Percentiles rank a stretch among this genome's conserved stretches.
phyloP scores from a whole-genome alignment of 2,888 invertebrate genomes.

The Harmothoe impar region DNA sequence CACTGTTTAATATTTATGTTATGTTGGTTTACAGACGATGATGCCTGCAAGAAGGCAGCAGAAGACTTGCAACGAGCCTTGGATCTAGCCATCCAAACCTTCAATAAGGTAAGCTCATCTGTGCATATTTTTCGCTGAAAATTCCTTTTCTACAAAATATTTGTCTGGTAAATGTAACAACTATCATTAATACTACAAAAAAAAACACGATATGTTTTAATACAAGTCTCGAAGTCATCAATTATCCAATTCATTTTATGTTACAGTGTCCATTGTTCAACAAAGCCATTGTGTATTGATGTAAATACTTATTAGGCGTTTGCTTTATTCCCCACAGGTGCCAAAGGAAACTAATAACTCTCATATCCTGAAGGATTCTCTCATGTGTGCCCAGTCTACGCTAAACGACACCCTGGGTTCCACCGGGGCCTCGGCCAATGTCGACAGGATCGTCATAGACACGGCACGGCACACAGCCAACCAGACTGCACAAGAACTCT shows the following conservation, averaged over 20 bases:
- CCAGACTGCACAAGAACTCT: constrained; percentile 33
- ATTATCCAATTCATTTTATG: too few relatives aligned
- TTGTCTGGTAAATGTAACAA: too few relatives aligned
- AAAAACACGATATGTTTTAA: too few relatives aligned
- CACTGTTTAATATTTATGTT: background rate
- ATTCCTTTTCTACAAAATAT: background rate
- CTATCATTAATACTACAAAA: too few relatives aligned
- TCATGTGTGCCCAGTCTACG: constrained; percentile 11
- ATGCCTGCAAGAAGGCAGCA: constrained; percentile 26
- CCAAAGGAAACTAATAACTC: constrained; percentile 30
- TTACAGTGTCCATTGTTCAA: too few relatives aligned
- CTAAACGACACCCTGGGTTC: constrained; percentile 49
- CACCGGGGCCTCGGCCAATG: background rate
- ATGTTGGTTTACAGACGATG: constrained; percentile 11
- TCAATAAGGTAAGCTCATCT: constrained; percentile 24
- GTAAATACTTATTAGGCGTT: too few relatives aligned
- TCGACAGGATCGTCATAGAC: background rate
- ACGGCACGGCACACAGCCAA: background rate
- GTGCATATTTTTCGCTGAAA: background rate
- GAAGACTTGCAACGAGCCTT: constrained; percentile 45
- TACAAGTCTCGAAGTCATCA: too few relatives aligned
- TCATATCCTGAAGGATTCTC: constrained; percentile 12
- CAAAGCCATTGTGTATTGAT: too few relatives aligned
- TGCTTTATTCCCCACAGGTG: background rate
- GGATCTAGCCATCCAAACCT: constrained; percentile 40